These are phyloP conservation scores for Trematomus bernacchii DNA, from an alignment of 2,797 vertebrate genomes.

Conservation along the genomic window DNA sequence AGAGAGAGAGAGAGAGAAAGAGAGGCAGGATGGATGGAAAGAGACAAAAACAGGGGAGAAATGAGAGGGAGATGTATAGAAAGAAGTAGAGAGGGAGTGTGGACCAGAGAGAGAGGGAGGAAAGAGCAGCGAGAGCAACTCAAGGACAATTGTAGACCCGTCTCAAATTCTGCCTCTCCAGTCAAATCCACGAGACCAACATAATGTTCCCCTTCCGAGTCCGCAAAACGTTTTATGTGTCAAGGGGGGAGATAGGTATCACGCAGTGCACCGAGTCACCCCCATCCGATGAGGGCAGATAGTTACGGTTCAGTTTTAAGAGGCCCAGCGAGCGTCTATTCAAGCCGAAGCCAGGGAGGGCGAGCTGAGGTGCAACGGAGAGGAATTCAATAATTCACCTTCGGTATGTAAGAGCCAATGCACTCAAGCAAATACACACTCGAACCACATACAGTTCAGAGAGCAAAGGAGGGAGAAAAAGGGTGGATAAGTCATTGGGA, in stretches of 20 bases:
- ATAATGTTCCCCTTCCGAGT: conserved; percentile 65
- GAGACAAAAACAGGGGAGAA: too few relatives aligned
- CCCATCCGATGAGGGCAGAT: conserved; percentile 67
- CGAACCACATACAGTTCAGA: conserved; percentile 54
- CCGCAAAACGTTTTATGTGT: conserved; percentile 69
- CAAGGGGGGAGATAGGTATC: conserved; percentile 75
- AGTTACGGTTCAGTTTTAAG: conserved; percentile 65
- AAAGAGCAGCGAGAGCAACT: conserved; percentile 48
- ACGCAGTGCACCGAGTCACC: conserved; percentile 63
- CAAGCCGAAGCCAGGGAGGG: conserved; percentile 37
- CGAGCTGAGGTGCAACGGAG: conserved; percentile 50
- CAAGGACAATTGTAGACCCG: conserved; percentile 66
- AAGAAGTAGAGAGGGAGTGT: conserved; percentile 9
- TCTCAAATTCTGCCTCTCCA: conserved; percentile 79
- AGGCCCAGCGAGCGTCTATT: conserved; percentile 54
- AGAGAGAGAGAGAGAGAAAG: not conserved
- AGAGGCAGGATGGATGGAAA: conserved; percentile 8
- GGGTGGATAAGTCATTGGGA: conserved; percentile 64
- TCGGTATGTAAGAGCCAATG: conserved; percentile 56
- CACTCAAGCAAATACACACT: conserved; percentile 60
- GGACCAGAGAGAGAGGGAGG: conserved; percentile 18
- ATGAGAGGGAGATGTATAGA: not conserved
- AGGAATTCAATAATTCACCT: conserved; percentile 76
- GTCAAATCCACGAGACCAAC: conserved; percentile 70
- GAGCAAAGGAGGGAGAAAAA: conserved; percentile 24